A percentile compares a stretch with the other conserved stretches of the same genome.
These are phyloP conservation scores for Caerostris darwini DNA, from an alignment of 1,140 invertebrate genomes.

Conservation along the genomic window DNA sequence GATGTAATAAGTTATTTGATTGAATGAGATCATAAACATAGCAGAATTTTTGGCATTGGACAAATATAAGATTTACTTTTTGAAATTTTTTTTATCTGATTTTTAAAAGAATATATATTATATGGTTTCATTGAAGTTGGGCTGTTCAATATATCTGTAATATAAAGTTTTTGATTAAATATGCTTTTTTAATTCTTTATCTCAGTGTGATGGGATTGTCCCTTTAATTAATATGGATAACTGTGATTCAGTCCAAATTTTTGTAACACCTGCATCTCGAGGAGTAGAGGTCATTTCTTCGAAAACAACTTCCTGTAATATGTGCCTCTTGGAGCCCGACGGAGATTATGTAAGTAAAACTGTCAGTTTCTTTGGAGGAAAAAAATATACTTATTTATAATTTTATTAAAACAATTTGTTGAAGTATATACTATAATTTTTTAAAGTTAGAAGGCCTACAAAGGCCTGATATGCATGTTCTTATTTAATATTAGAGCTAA, in stretches of 20 bases:
- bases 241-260: slow-evolving; percentile 52
- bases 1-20: no score
- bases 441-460: background rate
- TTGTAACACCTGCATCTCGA: background rate
- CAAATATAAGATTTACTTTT: no score
- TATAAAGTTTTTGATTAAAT: no score
- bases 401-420: no score
- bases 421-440: no score
- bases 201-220: slow-evolving; percentile 28
- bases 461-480: background rate
- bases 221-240: slow-evolving; percentile 51
- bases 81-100: no score
- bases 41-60: no score
- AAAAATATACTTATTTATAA: background rate
- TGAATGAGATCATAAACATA: no score
- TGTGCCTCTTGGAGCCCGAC: slow-evolving; percentile 44
- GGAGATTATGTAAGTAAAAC: slow-evolving; percentile 60
- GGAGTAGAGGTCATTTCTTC: slow-evolving; percentile 42
- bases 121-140: no score
- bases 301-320: slow-evolving; percentile 55
- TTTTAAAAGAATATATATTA: no score
- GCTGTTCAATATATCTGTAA: no score
- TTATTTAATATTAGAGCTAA: no score
- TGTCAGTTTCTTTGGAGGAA: background rate
- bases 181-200: background rate